Evolutionary conservation across 2,888 invertebrate genomes (phyloP).

Genomic region (Hypsopygia costalis): DNA sequence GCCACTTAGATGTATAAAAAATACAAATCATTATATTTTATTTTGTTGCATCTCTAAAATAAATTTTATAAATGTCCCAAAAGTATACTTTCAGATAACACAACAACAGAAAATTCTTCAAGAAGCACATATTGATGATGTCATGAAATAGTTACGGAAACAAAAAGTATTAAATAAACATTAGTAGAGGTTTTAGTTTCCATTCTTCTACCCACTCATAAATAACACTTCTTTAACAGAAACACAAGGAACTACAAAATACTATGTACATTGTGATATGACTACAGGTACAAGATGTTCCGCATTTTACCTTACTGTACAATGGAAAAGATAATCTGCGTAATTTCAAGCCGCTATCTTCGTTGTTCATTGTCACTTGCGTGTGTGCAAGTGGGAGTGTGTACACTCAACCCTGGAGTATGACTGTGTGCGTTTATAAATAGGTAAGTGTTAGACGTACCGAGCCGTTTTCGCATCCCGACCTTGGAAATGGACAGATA

Average conservation of each 20-base stretch:
- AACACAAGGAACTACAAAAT: slow-evolving; percentile 1
- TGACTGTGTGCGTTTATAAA: slow-evolving; percentile 67
- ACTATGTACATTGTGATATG: slow-evolving; percentile 3
- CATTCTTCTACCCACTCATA: background rate
- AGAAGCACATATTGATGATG: too few species aligned
- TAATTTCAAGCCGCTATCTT: slow-evolving; percentile 26
- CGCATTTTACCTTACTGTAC: slow-evolving; percentile 17
- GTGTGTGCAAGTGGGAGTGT: slow-evolving; percentile 16
- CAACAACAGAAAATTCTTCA: too few species aligned
- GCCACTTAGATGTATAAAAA: too few species aligned
- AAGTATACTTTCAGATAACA: too few species aligned
- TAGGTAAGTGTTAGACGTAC: slow-evolving; percentile 57
- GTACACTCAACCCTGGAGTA: slow-evolving; percentile 31
- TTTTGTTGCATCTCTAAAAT: too few species aligned
- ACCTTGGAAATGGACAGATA: slow-evolving; percentile 70
- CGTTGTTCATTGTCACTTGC: slow-evolving; percentile 26
- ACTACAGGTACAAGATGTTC: slow-evolving; percentile 13
- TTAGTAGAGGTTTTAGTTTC: background rate
- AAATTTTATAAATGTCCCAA: too few species aligned
- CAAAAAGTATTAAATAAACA: too few species aligned
- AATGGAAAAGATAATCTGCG: slow-evolving; percentile 23
- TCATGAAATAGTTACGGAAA: background rate
- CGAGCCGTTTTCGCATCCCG: slow-evolving; percentile 58
- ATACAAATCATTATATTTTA: too few species aligned
- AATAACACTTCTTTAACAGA: too few species aligned